Evolutionary conservation across 2,888 invertebrate species (phyloP).

Genomic region (Oligia fasciuncula): DNA sequence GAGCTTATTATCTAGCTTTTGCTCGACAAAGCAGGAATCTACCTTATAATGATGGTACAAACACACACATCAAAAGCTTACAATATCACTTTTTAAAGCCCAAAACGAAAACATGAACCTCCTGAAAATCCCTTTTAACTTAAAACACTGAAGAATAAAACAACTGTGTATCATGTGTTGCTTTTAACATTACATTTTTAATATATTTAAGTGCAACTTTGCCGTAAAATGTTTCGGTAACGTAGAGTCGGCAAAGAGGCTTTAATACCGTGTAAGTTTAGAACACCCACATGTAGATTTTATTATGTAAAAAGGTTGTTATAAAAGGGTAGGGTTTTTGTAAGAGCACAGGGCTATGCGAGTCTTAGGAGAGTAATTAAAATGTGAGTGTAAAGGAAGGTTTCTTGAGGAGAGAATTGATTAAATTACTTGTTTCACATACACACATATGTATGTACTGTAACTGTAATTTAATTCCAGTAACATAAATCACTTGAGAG

Average conservation of each 20-base stretch:
- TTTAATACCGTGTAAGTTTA: conserved; percentile 54
- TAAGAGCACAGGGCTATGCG: neutral
- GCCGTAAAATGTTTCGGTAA: conserved; percentile 50
- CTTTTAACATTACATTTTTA: conserved; percentile 73
- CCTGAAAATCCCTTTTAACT: conserved; percentile 44
- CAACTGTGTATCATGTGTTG: conserved; percentile 44
- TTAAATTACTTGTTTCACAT: neutral
- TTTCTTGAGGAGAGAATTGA: neutral
- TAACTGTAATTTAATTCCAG: no score
- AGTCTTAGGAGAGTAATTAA: conserved; percentile 10
- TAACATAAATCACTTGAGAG: no score
- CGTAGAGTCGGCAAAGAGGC: conserved; percentile 30
- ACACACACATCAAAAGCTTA: neutral
- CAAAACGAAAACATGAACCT: conserved; percentile 4
- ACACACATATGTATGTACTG: neutral
- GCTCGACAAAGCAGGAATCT: neutral
- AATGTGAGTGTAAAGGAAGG: neutral
- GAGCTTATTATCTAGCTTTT: no score
- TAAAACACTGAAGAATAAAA: conserved; percentile 49
- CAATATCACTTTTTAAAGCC: neutral
- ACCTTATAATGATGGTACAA: neutral
- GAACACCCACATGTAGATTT: conserved; percentile 33
- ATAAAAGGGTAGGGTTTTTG: conserved; percentile 15
- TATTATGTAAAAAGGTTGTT: conserved; percentile 27
- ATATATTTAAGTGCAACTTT: conserved; percentile 74